Base-by-base conservation (phyloP, 2,797 vertebrate genomes). In the Urosaurus nigricauda region DNA sequence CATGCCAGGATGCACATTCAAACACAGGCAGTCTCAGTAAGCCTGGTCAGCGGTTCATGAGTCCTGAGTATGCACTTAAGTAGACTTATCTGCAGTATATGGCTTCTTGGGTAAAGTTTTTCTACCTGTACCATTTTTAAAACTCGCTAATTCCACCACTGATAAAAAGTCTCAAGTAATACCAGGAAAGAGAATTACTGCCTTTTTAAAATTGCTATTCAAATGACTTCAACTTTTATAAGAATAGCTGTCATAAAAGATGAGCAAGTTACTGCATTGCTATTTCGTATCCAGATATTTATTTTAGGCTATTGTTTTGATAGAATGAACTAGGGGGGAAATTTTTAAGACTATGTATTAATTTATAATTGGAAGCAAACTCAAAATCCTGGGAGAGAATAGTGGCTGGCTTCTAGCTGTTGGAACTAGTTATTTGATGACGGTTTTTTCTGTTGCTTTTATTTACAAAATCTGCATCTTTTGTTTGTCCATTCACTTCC, bases 341-440 rank as follows among this genome's bases (percentile, higher is more conserved):
- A 80, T 0, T 0, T 65, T 16, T 74, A 53, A 29, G 87, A 86
- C 12, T 77, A 83, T 84, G 81, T 26, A 7, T 21, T 73, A 78
- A 47, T 37, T 35, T n/a, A 3, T 12, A 63, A 70, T 0, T 32
- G 53, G 87, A 91, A 86, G 83, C 89, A 56, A 87, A 83, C 12
- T 0, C 0, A 51, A 83, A 90, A 74, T 86, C 80, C 90, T 70
- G 84, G 83, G 88, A 32, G 75, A 87, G 83, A 68, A 85, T 60
- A 87, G 75, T 51, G 88, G 90, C 93, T 91, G 94, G 92, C 92
- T 88, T 88, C 91, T 86, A 91, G 86, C 95, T 96, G 96, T 96
- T 97, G 96, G 96, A 96, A 96, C 94, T 96, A 96, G 96, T 96
- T 81, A 86, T 92, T 90, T 79, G 58, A 75, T 56, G 21, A 24